phyloP scores from a whole-genome alignment of 2,888 invertebrate genomes.

The Eulithis testata region DNA sequence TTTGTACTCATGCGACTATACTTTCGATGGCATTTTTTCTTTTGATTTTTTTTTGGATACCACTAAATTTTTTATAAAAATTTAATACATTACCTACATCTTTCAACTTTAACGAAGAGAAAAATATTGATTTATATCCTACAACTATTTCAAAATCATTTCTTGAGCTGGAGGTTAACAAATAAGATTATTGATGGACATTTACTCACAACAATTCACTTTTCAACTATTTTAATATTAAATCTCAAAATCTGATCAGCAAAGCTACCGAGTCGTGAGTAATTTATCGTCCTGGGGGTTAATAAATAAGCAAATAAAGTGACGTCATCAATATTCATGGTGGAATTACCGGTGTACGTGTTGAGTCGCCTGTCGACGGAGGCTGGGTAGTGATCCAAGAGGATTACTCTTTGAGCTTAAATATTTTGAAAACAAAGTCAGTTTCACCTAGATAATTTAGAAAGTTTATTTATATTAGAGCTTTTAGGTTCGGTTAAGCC shows the following conservation, averaged over 20 bases:
- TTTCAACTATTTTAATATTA: slow-evolving; percentile 24
- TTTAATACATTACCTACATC: too few relatives aligned
- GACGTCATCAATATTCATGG: slow-evolving; percentile 77
- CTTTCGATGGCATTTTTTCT: too few relatives aligned
- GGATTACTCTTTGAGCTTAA: slow-evolving; percentile 34
- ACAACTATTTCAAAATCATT: too few relatives aligned
- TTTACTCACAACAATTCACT: not conserved
- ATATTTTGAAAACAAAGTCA: slow-evolving; percentile 25
- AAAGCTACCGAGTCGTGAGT: slow-evolving; percentile 42
- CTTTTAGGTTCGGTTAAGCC: too few relatives aligned
- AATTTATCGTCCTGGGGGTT: slow-evolving; percentile 65
- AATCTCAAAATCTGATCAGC: slow-evolving; percentile 31
- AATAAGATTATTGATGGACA: too few relatives aligned
- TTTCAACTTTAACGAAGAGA: too few relatives aligned
- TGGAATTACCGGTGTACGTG: slow-evolving; percentile 68
- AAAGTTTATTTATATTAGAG: not conserved
- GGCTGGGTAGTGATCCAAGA: slow-evolving; percentile 37
- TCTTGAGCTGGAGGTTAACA: too few relatives aligned
- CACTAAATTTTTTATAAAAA: too few relatives aligned
- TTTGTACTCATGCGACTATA: not conserved
- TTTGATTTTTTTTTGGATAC: too few relatives aligned
- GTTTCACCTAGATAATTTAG: not conserved
- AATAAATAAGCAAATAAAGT: slow-evolving; percentile 78
- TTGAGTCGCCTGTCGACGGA: slow-evolving; percentile 45
- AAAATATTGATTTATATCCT: too few relatives aligned